phyloP scores from a whole-genome alignment of 1,140 invertebrate genomes.

The Drosophila seguyi region DNA sequence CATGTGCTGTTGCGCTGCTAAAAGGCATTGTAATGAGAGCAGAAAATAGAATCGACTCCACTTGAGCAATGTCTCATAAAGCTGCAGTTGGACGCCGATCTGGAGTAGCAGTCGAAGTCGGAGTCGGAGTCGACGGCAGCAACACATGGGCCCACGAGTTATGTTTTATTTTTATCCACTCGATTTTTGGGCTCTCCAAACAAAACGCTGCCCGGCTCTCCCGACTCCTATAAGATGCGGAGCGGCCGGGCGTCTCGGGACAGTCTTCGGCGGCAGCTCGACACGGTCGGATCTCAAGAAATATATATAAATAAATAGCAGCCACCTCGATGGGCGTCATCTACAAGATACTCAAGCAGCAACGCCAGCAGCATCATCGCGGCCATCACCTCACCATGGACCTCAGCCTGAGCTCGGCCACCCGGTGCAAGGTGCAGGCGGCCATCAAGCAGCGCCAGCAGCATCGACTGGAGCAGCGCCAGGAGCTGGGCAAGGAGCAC shows the following conservation, averaged over 20 bases:
- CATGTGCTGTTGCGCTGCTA: conserved; percentile 64
- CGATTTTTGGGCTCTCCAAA: conserved; percentile 44
- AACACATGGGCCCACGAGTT: conserved; percentile 55
- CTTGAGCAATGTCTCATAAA: conserved; percentile 74
- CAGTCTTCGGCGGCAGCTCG: conserved; percentile 57
- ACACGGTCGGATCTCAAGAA: conserved; percentile 14
- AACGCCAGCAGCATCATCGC: conserved; percentile 31
- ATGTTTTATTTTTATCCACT: conserved; percentile 76
- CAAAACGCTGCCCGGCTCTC: conserved; percentile 16
- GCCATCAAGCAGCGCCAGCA: conserved; percentile 66
- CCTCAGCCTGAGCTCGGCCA: conserved; percentile 57
- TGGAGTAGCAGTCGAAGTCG: conserved; percentile 1
- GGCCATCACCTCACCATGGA: conserved; percentile 48
- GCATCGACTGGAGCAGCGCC: conserved; percentile 28
- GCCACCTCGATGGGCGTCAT: conserved; percentile 73
- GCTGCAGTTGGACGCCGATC: conserved; percentile 19
- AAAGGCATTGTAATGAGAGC: conserved; percentile 78
- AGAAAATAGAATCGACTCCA: conserved; percentile 71
- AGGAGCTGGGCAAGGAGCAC: conserved; percentile 10
- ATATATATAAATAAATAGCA: not conserved
- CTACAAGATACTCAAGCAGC: conserved; percentile 79
- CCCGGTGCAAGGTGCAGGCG: conserved; percentile 68
- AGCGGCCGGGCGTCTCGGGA: conserved; percentile 29
- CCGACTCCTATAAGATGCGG: conserved; percentile 54
- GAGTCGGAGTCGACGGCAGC: conserved; percentile 25